Percentiles rank a stretch among this genome's conserved stretches.
These are phyloP conservation scores for Cantharis lateralis DNA, from an alignment of 2,888 invertebrate species.

Conservation along the genomic window DNA sequence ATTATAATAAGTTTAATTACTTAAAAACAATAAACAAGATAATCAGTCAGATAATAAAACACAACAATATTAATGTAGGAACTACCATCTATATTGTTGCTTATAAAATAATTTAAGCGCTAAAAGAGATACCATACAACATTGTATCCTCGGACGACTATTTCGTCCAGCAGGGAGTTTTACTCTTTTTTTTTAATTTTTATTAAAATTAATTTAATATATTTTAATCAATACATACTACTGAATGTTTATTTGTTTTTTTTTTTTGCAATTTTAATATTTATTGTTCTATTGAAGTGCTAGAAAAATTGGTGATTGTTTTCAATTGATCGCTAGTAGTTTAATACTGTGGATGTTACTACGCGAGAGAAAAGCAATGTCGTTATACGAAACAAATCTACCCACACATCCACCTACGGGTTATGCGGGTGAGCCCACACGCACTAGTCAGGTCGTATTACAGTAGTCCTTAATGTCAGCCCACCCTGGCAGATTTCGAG, in stretches of 20 bases:
- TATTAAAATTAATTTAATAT: too few species aligned
- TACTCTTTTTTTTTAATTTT: too few species aligned
- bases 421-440: constrained; percentile 38
- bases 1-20: background rate
- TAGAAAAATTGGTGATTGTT: background rate
- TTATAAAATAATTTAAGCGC: background rate
- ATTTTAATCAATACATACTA: too few species aligned
- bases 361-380: background rate
- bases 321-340: background rate
- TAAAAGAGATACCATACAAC: background rate
- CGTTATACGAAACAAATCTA: constrained; percentile 4
- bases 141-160: background rate
- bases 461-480: constrained; percentile 24
- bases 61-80: background rate
- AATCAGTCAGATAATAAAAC: background rate
- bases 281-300: background rate
- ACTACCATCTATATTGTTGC: background rate
- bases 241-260: background rate
- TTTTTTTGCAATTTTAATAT: background rate
- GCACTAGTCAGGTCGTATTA: constrained; percentile 30
- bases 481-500: constrained; percentile 25
- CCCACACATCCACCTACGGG: constrained; percentile 33
- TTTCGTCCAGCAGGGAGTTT: too few species aligned
- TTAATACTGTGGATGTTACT: background rate
- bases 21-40: background rate